Conservation (phyloP, 1,140 invertebrate species). For the Penaeus vannamei region DNA sequence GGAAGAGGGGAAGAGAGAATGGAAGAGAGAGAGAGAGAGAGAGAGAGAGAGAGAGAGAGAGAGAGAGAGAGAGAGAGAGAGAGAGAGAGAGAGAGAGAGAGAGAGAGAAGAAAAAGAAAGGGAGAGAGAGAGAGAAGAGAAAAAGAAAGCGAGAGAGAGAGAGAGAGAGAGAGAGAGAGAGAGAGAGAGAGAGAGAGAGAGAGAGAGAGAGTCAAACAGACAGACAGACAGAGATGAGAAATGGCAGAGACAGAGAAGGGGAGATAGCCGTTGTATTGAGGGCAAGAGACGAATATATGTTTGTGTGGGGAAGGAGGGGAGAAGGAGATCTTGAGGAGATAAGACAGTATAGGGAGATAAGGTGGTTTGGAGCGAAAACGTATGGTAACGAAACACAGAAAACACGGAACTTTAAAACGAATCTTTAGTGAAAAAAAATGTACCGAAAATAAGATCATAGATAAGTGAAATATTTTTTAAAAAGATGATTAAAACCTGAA, state of each 20-base stretch:
- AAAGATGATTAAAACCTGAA: too few relatives aligned
- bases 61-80: neutral
- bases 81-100: neutral
- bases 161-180: too few relatives aligned
- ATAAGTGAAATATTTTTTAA: too few relatives aligned
- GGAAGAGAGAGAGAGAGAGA: neutral
- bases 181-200: neutral
- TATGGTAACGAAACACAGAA: too few relatives aligned
- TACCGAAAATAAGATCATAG: too few relatives aligned
- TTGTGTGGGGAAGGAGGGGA: neutral
- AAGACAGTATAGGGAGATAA: neutral
- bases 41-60: neutral
- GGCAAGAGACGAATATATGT: neutral
- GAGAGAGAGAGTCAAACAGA: neutral
- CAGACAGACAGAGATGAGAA: neutral
- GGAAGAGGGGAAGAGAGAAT: neutral
- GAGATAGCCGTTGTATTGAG: too few relatives aligned
- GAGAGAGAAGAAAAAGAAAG: neutral
- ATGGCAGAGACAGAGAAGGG: too few relatives aligned
- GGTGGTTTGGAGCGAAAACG: neutral
- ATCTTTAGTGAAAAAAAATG: too few relatives aligned
- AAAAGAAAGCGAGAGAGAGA: neutral
- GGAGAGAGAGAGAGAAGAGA: neutral
- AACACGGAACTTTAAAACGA: too few relatives aligned
- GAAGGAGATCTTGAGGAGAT: neutral